Evolutionary conservation across 2,888 invertebrate species (phyloP).

Genomic region (Dryadula phaetusa): DNA sequence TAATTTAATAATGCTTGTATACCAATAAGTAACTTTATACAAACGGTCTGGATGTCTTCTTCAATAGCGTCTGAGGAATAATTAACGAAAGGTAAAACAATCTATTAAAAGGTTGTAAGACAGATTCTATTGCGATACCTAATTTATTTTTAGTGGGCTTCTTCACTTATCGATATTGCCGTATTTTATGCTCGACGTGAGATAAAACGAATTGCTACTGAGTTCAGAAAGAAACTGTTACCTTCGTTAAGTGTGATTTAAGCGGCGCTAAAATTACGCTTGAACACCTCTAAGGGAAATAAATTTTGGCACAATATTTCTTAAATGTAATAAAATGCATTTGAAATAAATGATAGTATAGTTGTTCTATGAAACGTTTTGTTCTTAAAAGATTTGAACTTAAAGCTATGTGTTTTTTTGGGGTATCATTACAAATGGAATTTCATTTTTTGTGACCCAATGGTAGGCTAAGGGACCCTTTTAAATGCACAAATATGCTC

Average conservation of each 20-base stretch:
- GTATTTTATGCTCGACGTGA: constrained; percentile 54
- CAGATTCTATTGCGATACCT: constrained; percentile 5
- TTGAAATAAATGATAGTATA: too few species aligned
- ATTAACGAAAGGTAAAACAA: constrained; percentile 17
- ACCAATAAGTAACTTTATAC: background rate
- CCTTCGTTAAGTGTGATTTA: constrained; percentile 59
- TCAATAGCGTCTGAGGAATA: constrained; percentile 16
- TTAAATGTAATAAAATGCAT: too few species aligned
- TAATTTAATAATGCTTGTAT: constrained; percentile 13
- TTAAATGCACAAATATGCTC: too few species aligned
- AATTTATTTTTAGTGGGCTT: constrained; percentile 29
- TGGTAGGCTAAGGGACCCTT: too few species aligned
- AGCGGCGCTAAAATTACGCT: constrained; percentile 54
- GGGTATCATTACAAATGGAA: too few species aligned
- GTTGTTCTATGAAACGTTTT: too few species aligned
- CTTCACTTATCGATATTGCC: constrained; percentile 35
- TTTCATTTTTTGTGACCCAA: too few species aligned
- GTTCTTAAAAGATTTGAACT: too few species aligned
- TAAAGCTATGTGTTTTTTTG: too few species aligned
- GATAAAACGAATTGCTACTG: constrained; percentile 63
- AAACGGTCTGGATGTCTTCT: background rate
- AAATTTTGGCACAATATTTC: constrained; percentile 35
- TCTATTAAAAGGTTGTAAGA: constrained; percentile 22
- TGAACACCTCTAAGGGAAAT: background rate
- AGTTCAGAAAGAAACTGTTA: constrained; percentile 61